Evolutionary conservation across 2,888 invertebrate species (phyloP).

Genomic region (Arctia plantaginis): DNA sequence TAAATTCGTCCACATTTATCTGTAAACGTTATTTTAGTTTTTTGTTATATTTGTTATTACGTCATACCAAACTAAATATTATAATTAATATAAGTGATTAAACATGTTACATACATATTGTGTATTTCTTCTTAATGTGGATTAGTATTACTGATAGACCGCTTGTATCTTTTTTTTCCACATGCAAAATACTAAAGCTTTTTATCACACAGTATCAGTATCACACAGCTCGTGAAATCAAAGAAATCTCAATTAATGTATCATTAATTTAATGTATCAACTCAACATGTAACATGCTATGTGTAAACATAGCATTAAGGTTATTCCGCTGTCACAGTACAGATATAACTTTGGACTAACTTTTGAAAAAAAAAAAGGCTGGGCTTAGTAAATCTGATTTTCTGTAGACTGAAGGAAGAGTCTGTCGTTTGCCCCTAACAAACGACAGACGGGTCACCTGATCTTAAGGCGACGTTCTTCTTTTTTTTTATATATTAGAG

Average conservation of each 20-base stretch:
- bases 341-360: background rate
- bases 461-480: too few species aligned
- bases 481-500: too few species aligned
- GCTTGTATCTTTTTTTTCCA: background rate
- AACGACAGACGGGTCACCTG: too few species aligned
- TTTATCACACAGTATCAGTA: too few species aligned
- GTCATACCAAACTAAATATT: background rate
- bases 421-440: too few species aligned
- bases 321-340: background rate
- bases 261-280: background rate
- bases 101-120: background rate
- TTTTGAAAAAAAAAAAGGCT: too few species aligned
- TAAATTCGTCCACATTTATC: conserved; percentile 34
- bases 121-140: background rate
- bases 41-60: background rate
- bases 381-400: too few species aligned
- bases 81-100: background rate
- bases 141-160: background rate
- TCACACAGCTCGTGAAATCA: background rate
- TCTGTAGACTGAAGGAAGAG: too few species aligned
- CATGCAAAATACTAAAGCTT: background rate
- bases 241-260: background rate
- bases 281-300: background rate
- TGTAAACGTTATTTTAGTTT: conserved; percentile 9
- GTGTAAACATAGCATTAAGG: background rate